Conservation (phyloP, 2,888 invertebrate genomes). For the Rhaphigaster nebulosa region DNA sequence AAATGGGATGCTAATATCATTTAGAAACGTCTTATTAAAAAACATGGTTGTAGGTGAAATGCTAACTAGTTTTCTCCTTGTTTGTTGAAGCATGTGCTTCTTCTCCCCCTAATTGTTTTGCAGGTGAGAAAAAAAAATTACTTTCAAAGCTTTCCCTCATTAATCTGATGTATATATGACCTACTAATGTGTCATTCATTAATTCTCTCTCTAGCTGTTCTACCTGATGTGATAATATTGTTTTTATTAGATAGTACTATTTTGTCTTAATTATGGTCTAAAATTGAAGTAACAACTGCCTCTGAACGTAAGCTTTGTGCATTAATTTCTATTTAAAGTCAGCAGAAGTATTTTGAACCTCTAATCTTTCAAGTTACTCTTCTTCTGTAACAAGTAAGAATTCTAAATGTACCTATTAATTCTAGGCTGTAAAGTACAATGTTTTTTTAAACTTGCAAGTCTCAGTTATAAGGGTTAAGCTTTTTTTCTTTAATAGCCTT, state of each 20-base stretch:
- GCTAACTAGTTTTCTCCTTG: neutral
- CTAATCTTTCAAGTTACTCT: neutral
- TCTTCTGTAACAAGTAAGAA: neutral
- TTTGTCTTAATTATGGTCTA: neutral
- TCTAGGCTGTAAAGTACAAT: neutral
- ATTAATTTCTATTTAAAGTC: neutral
- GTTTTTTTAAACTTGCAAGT: neutral
- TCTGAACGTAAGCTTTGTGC: neutral
- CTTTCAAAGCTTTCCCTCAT: neutral
- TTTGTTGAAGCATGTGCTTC: constrained; percentile 6
- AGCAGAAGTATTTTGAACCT: neutral
- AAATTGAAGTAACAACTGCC: neutral
- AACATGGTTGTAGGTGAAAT: constrained; percentile 14
- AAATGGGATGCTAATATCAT: constrained; percentile 35
- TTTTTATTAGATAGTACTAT: neutral
- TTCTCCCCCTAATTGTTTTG: neutral
- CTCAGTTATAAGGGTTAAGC: neutral
- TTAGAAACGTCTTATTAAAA: neutral
- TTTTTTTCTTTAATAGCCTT: neutral
- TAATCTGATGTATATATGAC: neutral
- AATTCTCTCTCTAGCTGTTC: neutral
- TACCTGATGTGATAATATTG: constrained; percentile 14
- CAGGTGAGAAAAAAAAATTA: neutral
- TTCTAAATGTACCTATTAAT: neutral
- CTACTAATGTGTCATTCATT: neutral